A percentile compares a stretch with the other conserved stretches of the same genome.
phyloP scores from a whole-genome alignment of 2,797 vertebrate genomes.

The Eulemur albifrons region DNA sequence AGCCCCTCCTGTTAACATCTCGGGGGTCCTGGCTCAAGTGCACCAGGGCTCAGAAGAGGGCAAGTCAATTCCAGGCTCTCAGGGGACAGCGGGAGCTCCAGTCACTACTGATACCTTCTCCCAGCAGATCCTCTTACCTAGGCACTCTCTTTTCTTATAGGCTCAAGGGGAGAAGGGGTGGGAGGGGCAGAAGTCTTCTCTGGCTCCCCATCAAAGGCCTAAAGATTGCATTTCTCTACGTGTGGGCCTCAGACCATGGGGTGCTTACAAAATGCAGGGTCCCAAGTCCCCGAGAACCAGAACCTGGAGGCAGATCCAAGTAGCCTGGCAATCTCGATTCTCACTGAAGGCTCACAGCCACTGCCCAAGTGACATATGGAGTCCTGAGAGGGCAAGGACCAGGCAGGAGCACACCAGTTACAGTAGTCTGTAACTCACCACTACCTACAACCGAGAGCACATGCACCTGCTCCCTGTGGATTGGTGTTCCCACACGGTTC shows the following conservation, averaged over 20 bases:
- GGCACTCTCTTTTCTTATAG: background rate
- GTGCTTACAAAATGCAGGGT: background rate
- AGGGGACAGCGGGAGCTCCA: too few species aligned
- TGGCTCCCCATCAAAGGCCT: background rate
- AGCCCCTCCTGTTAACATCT: background rate
- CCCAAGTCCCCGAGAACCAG: background rate
- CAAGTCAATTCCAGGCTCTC: background rate
- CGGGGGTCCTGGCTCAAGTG: accelerated
- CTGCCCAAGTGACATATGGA: background rate
- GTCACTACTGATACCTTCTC: background rate
- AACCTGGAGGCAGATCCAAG: too few species aligned
- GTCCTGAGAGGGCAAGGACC: background rate
- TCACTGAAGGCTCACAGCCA: background rate
- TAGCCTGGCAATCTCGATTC: background rate
- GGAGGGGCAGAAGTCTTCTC: background rate
- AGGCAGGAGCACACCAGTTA: background rate
- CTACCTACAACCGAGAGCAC: background rate
- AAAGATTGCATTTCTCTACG: background rate
- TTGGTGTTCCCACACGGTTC: too few species aligned
- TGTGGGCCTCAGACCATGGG: background rate
- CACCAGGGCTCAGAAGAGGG: background rate
- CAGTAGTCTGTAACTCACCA: too few species aligned
- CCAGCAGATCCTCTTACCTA: too few species aligned
- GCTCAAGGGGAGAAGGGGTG: background rate
- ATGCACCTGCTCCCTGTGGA: background rate